Evolutionary conservation across 2,113 vertebrate species (phyloP), one percentile per base, ranked within the genome.

Genomic region (Speoplatyrhinus poulsoni): DNA sequence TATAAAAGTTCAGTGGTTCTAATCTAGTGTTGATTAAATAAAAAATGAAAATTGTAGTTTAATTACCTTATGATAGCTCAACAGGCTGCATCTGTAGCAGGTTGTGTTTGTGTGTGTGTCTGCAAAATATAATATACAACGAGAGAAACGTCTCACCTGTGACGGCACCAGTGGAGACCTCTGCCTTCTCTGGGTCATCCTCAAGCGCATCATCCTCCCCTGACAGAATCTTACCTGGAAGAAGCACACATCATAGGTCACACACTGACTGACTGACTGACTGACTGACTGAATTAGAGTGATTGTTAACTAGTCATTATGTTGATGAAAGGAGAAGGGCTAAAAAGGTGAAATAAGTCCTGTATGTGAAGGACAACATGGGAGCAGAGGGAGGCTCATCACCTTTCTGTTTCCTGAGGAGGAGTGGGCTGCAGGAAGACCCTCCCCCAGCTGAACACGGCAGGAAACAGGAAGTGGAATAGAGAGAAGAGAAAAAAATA

Each of bases 321-420:
- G 52, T 54, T 41, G 5, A 41, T 41, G 4, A 41, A 41, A 41
- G 36, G 7, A 41, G 7, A 41, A 19, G 19, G 19, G 19, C 19
- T 41, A 41, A 41, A 41, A 41, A 41, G 36, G 36, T 41, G 19
- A 41, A 41, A 41, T 41, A 41, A 41, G 36, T 3, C 36, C 36
- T 3, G 1, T 8, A 41, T 41, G 5, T 41, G 36, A 41, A 41
- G 36, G 49, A 55, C 48, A 59, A 76, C 55, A 86, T 17, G 13
- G 32, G 19, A 26, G 47, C 7, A 79, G 83, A 71, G 60, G 26
- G 19, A 80, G 53, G 72, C 55, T 32, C 82, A 80, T 98, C 96
- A 99, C 98, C 98, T 99, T 96, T 98, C 90, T 92, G 96, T 84
- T 96, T 99, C 92, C 96, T 96, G 69, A 95, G 90, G 86, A 98